Conservation (phyloP, 2,888 invertebrate genomes). For the Globia sparganii region DNA sequence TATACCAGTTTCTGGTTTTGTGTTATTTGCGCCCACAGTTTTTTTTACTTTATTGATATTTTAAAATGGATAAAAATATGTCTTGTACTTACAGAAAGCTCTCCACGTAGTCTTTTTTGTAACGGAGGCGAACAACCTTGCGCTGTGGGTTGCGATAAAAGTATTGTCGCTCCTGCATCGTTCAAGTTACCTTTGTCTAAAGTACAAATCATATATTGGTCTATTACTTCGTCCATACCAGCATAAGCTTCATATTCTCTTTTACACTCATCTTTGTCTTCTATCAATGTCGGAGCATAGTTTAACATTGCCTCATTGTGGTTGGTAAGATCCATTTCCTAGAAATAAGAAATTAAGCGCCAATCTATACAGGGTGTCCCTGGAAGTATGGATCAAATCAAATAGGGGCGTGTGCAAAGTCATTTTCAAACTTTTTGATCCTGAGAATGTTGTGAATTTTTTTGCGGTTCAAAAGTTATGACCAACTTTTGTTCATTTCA, state of each 20-base stretch:
- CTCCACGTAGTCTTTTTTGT: not conserved
- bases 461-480: no score
- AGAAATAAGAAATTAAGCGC: slow-evolving; percentile 19
- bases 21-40: not conserved
- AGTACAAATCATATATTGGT: slow-evolving; percentile 75
- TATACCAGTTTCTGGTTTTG: not conserved
- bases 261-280: slow-evolving; percentile 66
- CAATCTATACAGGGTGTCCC: not conserved
- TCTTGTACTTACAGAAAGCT: slow-evolving; percentile 4
- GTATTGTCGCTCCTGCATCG: slow-evolving; percentile 23
- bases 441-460: no score
- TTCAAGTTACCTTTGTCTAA: slow-evolving; percentile 61
- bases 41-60: not conserved
- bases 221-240: slow-evolving; percentile 64
- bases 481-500: no score
- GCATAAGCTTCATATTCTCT: slow-evolving; percentile 46
- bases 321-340: slow-evolving; percentile 60
- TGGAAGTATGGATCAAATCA: no score
- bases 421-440: no score
- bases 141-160: not conserved
- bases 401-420: no score
- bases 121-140: not conserved
- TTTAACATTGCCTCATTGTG: slow-evolving; percentile 62
- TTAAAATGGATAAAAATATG: not conserved
- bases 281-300: slow-evolving; percentile 63